Base-by-base conservation (phyloP, 2,888 invertebrate species). In the Andrena hattorfiana region DNA sequence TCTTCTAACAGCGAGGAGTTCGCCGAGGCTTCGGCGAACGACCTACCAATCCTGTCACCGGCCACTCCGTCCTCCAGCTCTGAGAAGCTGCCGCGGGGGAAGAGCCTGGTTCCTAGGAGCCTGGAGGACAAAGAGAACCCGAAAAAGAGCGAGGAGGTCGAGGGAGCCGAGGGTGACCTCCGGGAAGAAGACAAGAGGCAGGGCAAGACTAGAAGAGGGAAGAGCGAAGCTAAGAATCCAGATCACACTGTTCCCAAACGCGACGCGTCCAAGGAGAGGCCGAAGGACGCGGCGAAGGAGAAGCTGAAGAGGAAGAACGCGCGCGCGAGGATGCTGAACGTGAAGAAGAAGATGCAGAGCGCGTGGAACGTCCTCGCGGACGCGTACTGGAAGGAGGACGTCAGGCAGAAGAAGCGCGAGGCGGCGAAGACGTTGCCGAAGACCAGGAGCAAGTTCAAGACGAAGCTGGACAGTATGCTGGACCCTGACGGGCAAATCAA, bases 21-120 rank as follows among this genome's bases (percentile, higher is more conserved):
- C 23, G 32, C 32, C 0, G 89, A 88, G 23, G 89, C 89, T 16
- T 68, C 78, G 0, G 26, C 64, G 20, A 89, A 77, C 32, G 91
- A 92, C 59, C 80, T 90, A 6, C 90, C 91, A 0, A 87, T 91
- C 42, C 69, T 90, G 0, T 87, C 90, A 0, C 91, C 91, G 1
- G 85, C 81, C 0, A 84, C 85, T 1, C 72, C 79, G 2, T 35
- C 81, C 5, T 66, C 76, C 3, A 73, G 81, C n/a, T 7, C 83
- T 30, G 80, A 81, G 56, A 77, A 88, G 60, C 13, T 20, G 0
- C 54, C 35, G 0, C 86, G 83, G 1, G 83, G 78, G 0, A 84
- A 72, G 10, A 42, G 0, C 2, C 2, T 8, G 49, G 2, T 23
- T 1, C 13, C 20, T 13, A 77, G 78, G 49, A 83, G 20, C 28